phyloP scores from a whole-genome alignment of 2,888 invertebrate genomes.

The Anticlea derivata region DNA sequence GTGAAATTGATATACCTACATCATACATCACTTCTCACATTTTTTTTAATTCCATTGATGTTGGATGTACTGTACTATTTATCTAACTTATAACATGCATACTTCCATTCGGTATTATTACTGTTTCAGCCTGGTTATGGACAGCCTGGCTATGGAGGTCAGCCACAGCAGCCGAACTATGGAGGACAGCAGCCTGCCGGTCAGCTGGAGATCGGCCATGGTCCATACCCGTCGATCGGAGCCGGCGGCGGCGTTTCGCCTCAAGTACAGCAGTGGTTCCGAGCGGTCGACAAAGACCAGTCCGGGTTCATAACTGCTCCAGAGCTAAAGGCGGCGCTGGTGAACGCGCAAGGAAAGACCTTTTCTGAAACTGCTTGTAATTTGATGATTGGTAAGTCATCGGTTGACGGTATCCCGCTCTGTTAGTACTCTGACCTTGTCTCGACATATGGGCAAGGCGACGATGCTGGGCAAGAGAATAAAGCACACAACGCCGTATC shows the following conservation, averaged over 20 bases:
- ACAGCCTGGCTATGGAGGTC: constrained; percentile 42
- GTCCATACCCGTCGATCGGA: constrained; percentile 77
- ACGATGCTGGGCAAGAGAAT: no score
- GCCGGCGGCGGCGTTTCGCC: constrained; percentile 84
- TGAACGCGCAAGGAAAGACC: constrained; percentile 93
- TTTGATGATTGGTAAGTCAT: constrained; percentile 90
- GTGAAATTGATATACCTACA: no score
- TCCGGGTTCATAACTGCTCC: constrained; percentile 91
- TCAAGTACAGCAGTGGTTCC: constrained; percentile 93
- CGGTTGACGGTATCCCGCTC: no score
- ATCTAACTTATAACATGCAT: not conserved
- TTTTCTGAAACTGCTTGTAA: constrained; percentile 93
- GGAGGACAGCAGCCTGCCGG: constrained; percentile 29
- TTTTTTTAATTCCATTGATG: no score
- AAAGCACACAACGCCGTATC: no score
- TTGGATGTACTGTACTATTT: no score
- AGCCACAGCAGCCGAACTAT: constrained; percentile 50
- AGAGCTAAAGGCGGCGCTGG: constrained; percentile 91
- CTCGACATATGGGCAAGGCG: no score
- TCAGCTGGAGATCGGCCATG: constrained; percentile 74
- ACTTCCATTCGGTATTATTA: not conserved
- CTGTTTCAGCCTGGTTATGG: constrained; percentile 26
- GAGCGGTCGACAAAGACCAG: constrained; percentile 91
- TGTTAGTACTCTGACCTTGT: no score
- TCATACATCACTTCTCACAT: no score